Percentiles rank a stretch among this genome's conserved stretches.
phyloP scores from a whole-genome alignment of 2,888 invertebrate genomes.

The Zygothrica quintamaculata region DNA sequence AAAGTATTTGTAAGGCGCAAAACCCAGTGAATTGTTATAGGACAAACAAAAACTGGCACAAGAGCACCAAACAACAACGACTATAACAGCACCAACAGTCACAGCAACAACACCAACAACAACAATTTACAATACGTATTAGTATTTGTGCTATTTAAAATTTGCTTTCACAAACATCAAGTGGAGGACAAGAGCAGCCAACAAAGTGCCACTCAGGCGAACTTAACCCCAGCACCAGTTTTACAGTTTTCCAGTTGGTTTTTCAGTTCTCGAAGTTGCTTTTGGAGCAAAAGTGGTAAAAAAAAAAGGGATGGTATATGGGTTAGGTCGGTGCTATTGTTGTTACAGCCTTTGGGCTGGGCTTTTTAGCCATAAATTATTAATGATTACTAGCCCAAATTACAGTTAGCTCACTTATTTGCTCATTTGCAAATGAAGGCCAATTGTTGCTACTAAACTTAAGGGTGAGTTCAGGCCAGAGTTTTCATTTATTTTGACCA shows the following conservation, averaged over 20 bases:
- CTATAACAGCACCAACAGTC: slow-evolving; percentile 23
- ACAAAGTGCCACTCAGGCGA: slow-evolving; percentile 70
- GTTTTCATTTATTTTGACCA: slow-evolving; percentile 66
- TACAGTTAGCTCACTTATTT: slow-evolving; percentile 81
- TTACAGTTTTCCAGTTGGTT: neutral
- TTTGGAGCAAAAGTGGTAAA: neutral
- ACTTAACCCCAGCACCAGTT: slow-evolving; percentile 52
- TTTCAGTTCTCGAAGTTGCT: neutral
- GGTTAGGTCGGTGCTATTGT: neutral
- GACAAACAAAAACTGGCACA: slow-evolving; percentile 69
- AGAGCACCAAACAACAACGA: too few species aligned
- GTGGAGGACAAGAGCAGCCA: slow-evolving; percentile 68
- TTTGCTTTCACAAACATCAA: slow-evolving; percentile 70
- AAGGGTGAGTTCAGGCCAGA: slow-evolving; percentile 28
- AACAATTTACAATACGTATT: slow-evolving; percentile 41
- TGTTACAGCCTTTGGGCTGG: slow-evolving; percentile 46
- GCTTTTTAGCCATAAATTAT: slow-evolving; percentile 73
- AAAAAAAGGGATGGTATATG: neutral
- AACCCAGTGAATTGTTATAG: slow-evolving; percentile 64
- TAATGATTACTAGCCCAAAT: slow-evolving; percentile 81
- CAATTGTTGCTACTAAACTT: slow-evolving; percentile 63
- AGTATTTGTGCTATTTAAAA: slow-evolving; percentile 75
- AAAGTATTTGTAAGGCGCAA: slow-evolving; percentile 37
- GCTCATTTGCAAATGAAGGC: slow-evolving; percentile 81
- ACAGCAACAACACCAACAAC: slow-evolving; percentile 39